Evolutionary conservation across 2,797 vertebrate species (phyloP), one percentile per base, ranked within the genome.

Genomic region (Hydrophis major): DNA sequence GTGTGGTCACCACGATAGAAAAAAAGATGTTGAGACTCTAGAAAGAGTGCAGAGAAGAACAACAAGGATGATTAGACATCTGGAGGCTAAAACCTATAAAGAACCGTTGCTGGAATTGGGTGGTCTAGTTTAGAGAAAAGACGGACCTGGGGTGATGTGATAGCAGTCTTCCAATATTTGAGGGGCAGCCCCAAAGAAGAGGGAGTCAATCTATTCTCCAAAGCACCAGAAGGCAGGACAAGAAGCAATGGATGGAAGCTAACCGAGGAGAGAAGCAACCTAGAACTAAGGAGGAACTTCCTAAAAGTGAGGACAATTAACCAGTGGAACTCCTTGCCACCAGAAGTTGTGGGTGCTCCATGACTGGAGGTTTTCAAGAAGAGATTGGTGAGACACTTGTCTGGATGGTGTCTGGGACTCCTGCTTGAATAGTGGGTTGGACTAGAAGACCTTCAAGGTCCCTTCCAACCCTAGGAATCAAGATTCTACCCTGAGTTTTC

Each of bases 51-150:
- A n/a, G 61, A n/a, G 61, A 66, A 66, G 61, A 66, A 12, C 63
- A n/a, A 14, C 63, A 4, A n/a, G n/a, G 63, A 5, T 2, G 4
- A 66, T n/a, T 4, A n/a, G 12, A 8, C 2, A 0, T 2, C 59
- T 7, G 59, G 61, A 63, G 11, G 27, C 61, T 63, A 66, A 66
- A 60, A 60, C 20, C 1, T 22, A 60, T 7, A 6, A 59, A 25
- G 20, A 22, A 60, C 2, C 2, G 6, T 60, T 60, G 59, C 59
- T 22, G 61, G 61, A 14, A 66, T 3, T n/a, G 12, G 27, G 27
- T 4, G 11, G 61, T n/a, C 27, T 66, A 66, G 27, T 28, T 12
- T 28, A 61, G 60, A 10, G 60, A n/a, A 66, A 66, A 66, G 61
- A 63, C 28, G 61, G 12, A n/a, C 61, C 2, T 13, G 61, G 4